These are phyloP conservation scores for Unio pictorum DNA, from an alignment of 2,888 invertebrate species.

Conservation along the genomic window DNA sequence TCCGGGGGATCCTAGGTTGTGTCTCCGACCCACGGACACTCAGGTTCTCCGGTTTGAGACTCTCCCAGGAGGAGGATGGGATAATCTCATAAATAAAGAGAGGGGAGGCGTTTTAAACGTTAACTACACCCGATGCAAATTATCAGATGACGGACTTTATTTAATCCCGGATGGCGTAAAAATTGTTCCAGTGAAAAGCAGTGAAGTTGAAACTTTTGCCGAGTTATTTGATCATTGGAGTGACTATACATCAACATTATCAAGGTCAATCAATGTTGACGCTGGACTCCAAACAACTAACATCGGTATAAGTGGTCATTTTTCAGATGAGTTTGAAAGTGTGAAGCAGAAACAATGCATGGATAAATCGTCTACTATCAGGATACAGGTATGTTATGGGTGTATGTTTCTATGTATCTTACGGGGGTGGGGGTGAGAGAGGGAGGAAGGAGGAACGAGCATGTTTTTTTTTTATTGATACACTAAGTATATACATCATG, in stretches of 20 bases:
- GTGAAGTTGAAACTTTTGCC: constrained; percentile 48
- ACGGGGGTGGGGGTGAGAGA: too few species aligned
- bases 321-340: constrained; percentile 42
- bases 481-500: too few species aligned
- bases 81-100: constrained; percentile 57
- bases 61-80: constrained; percentile 61
- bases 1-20: constrained; percentile 22
- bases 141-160: constrained; percentile 56
- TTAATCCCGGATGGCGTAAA: constrained; percentile 56
- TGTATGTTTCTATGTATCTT: too few species aligned
- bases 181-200: constrained; percentile 51
- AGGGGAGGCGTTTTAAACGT: constrained; percentile 12
- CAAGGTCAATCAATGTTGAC: constrained; percentile 46
- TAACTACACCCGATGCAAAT: constrained; percentile 51
- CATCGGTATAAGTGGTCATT: constrained; percentile 48
- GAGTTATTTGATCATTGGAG: constrained; percentile 48
- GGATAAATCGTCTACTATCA: constrained; percentile 44
- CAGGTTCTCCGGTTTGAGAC: constrained; percentile 39
- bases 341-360: constrained; percentile 41
- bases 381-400: constrained; percentile 33
- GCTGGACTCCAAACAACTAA: constrained; percentile 32
- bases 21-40: constrained; percentile 1
- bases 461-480: too few species aligned
- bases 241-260: constrained; percentile 45
- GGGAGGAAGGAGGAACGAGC: too few species aligned